Base-by-base conservation (phyloP, 2,888 invertebrate genomes). In the Mythimna loreyi region DNA sequence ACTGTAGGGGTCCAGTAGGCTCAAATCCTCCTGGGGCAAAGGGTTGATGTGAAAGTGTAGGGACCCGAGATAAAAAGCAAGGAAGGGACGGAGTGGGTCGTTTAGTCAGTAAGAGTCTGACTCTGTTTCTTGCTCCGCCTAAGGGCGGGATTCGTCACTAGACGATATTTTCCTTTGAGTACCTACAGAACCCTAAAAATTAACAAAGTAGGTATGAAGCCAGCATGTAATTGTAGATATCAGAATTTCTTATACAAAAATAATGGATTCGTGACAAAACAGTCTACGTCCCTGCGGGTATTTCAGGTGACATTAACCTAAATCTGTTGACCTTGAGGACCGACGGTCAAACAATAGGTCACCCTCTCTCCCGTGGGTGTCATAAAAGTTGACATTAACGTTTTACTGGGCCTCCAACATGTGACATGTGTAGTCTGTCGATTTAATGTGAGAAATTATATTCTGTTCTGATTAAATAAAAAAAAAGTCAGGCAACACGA, bases 351-450 rank as follows among this genome's bases (percentile, higher is more conserved):
- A 69, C 76, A 68, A 69, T 52, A 63, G 58, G 55, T 77, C 77
- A 55, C 28, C 43, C 43, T 16, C 21, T 23, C 23, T 50, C 74
- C 62, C 77, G 49, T n/a, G 58, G 77, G 74, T n/a, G 40, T 50
- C 49, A 77, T 76, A 63, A 70, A 76, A 76, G 43, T 45, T 76
- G 71, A 63, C 71, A 74, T 74, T 74, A 70, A 70, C 16, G 47
- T 70, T 70, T 76, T 49, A 55, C 53, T 62, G 61, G 43, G 9
- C 30, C 52, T 45, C 43, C 30, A 19, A 45, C 45, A 68, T 50
- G 45, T 33, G 23, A 16, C 33, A 13, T 55, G 19, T 61, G 52
- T 72, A 13, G 36, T 23, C 23, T 52, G 56, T 16, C 57, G 40
- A 57, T 57, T 52, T 21, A 45, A 45, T 52, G 11, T 43, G 36